Evolutionary conservation across 92 coral and sea anemone species (phyloP), one percentile per base, ranked within the genome.

Genomic region (Bergia sp.): DNA sequence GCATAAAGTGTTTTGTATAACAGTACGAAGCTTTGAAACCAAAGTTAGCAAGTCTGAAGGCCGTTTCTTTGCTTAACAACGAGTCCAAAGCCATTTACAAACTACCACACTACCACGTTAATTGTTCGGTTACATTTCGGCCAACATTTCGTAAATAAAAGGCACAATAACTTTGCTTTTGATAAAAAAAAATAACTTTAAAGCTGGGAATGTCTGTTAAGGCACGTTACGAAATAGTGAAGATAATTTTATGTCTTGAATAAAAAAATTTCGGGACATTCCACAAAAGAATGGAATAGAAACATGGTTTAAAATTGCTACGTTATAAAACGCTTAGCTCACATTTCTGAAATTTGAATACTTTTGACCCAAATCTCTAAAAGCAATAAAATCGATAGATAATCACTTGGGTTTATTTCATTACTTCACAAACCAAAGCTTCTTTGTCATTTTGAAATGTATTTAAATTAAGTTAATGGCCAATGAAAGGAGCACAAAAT

Each of bases 391-490:
- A 69, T 45, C 61, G 77, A 84, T 71, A 5, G 40, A 45, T 44
- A 84, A 84, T 69, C 65, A 67, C 44, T 71, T 18, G 43, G 64
- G 67, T 84, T 69, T 75, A 45, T 84, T 84, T 73, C 87, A 84
- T 84, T 84, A 43, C 78, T 69, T 71, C 13, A 79, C 64, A 71
- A 84, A 84, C 79, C 87, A 84, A 67, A 83, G 23, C 65, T 71
- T 67, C 77, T 83, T 83, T 84, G 87, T 49, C 79, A 49, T 71
- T 45, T 71, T 39, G 87, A 45, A 84, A 43, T 75, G 57, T 44
- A 71, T 84, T 71, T 47, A 71, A 69, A 71, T 37, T 67, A 67
- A 29, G 65, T 73, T 84, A 72, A 84, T 71, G 47, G 77, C 67
- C 79, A 71, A 38, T 44, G 87, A 69, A 83, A 82, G 43, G 44